Evolutionary conservation across 2,888 invertebrate genomes (phyloP).

Genomic region (Limnephilus auricula): DNA sequence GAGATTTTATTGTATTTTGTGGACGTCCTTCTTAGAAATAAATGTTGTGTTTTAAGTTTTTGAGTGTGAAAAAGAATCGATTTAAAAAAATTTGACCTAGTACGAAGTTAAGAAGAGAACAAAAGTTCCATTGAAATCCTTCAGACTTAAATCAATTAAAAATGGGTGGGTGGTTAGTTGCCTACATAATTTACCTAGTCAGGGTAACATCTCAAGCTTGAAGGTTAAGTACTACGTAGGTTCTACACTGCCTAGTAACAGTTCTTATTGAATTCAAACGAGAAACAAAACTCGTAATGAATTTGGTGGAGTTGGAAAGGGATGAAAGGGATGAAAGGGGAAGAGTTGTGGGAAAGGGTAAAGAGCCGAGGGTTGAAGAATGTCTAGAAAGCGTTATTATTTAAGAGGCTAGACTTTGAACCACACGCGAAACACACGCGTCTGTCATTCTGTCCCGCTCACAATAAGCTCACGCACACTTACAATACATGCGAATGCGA

Average conservation of each 20-base stretch:
- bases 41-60: too few species aligned
- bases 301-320: background rate
- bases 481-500: too few species aligned
- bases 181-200: background rate
- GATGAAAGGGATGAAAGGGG: background rate
- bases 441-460: too few species aligned
- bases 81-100: too few species aligned
- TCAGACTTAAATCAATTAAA: background rate
- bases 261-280: background rate
- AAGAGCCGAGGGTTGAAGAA: background rate
- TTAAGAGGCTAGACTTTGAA: too few species aligned
- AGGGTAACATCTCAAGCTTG: background rate
- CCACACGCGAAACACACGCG: too few species aligned
- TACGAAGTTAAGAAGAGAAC: background rate
- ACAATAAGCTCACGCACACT: too few species aligned
- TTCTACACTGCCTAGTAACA: background rate
- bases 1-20: too few species aligned
- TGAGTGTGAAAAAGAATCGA: too few species aligned
- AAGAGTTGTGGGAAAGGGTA: background rate
- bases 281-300: too few species aligned
- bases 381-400: background rate
- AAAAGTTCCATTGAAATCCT: background rate
- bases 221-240: background rate
- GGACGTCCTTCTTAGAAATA: too few species aligned
- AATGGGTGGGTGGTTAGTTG: background rate